Evolutionary conservation across 2,888 invertebrate genomes (phyloP), one percentile per base, ranked within the genome.

Genomic region (Hydropsyche betteni): DNA sequence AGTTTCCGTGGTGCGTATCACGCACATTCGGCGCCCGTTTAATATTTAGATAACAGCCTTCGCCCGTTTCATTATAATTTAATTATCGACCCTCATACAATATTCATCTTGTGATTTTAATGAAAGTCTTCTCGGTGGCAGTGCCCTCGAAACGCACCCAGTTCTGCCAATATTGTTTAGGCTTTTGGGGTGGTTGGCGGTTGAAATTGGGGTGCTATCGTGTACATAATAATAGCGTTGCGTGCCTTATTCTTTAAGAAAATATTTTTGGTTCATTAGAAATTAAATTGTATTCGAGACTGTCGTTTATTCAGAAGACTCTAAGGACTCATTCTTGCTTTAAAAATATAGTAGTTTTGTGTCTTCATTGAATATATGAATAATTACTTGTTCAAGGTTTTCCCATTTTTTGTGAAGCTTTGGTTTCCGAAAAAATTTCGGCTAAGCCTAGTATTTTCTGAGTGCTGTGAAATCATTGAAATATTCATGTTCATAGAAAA

Each of bases 101-200:
- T 64, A 64, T 64, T 64, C 64, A 64, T 64, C 64, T 64, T 64
- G 64, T 64, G 64, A 64, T 64, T 64, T 64, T 64, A 64, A 64
- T 64, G 64, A 64, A 64, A 64, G 36, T 64, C 36, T 24, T 24
- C 24, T 24, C 34, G 34, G 34, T 5, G 4, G 34, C 64, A 10
- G 34, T 44, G 44, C 44, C 44, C 44, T 44, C 44, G 44, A 44
- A 44, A 44, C 10, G 44, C 44, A 10, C 34, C 64, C 55, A n/a
- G 14, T 36, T 33, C 64, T 36, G 7, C 14, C 64, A 5, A 24
- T 34, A 33, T 44, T 10, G 44, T 44, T 44, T 10, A 10, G 44
- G 6, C 44, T 44, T 44, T 44, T 10, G 44, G 44, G 44, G 44
- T 24, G 24, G 24, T 6, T 44, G 44, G 44, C 4, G 44, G 10